phyloP scores from a whole-genome alignment of 2,113 vertebrate genomes.

The Aegithalos caudatus region DNA sequence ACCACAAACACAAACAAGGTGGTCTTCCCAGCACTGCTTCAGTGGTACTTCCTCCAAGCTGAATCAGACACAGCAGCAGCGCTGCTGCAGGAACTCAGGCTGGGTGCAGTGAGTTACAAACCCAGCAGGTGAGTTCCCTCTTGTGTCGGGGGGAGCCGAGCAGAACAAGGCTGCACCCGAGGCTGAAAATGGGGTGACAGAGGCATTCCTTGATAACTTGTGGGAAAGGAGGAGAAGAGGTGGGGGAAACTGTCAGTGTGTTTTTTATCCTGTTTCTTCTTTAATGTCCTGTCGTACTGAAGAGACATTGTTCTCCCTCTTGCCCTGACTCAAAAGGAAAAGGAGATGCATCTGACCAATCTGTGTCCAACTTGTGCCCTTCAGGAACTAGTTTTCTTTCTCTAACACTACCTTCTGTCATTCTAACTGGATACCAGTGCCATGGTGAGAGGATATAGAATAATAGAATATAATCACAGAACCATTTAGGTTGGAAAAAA shows the following conservation, averaged over 20 bases:
- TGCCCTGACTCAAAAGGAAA: not conserved
- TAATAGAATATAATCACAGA: not conserved
- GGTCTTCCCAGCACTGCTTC: not conserved
- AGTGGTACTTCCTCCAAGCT: not conserved
- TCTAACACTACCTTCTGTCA: not conserved
- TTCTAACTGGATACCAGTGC: not conserved
- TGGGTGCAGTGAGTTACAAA: no score
- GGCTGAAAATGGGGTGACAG: not conserved
- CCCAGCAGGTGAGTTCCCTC: accelerated
- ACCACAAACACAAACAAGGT: accelerated
- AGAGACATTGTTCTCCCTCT: not conserved
- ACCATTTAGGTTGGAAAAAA: not conserved
- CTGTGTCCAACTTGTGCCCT: not conserved
- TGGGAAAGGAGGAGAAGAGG: not conserved
- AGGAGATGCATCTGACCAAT: not conserved
- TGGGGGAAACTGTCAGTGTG: no score
- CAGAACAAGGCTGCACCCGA: not conserved
- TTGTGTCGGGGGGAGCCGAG: not conserved
- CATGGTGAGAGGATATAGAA: not conserved
- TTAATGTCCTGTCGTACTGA: not conserved
- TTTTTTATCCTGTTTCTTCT: not conserved
- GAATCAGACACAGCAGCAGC: no score
- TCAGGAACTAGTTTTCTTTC: not conserved
- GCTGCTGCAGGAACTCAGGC: not conserved
- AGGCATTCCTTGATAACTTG: not conserved